These are phyloP conservation scores for Podarcis muralis DNA, from an alignment of 2,113 vertebrate species.

Conservation along the genomic window DNA sequence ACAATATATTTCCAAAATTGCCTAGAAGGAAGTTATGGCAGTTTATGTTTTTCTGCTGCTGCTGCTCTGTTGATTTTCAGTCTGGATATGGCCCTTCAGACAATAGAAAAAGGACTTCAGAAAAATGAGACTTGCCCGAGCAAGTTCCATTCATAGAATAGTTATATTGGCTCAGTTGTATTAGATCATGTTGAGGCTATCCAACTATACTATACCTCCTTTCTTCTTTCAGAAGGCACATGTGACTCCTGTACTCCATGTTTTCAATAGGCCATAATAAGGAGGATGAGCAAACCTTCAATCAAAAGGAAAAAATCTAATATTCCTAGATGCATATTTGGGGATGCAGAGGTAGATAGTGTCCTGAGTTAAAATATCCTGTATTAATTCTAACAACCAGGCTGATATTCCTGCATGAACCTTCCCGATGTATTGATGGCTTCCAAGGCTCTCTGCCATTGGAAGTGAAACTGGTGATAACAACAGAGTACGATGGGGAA, in stretches of 20 bases:
- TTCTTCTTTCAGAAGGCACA: neutral
- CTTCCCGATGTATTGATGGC: neutral
- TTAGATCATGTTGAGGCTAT: neutral
- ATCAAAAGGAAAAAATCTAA: neutral
- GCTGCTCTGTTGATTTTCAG: neutral
- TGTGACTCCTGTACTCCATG: neutral
- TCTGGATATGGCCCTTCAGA: neutral
- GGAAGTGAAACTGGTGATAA: neutral
- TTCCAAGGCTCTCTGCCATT: neutral
- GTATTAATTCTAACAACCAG: neutral
- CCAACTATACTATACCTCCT: neutral
- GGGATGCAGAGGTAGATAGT: neutral
- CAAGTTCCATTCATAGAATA: neutral
- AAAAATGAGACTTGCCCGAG: neutral
- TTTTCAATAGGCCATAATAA: neutral
- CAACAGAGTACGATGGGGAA: neutral
- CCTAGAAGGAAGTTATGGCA: neutral
- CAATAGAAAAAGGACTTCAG: neutral
- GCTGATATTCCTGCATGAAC: neutral
- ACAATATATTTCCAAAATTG: neutral
- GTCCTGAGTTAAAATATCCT: neutral
- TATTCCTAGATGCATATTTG: neutral
- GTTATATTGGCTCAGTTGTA: neutral
- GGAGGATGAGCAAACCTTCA: no score
- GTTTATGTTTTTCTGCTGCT: no score